Evolutionary conservation across 2,888 invertebrate genomes (phyloP), one percentile per base, ranked within the genome.

Genomic region (Caenorhabditis sp.): DNA sequence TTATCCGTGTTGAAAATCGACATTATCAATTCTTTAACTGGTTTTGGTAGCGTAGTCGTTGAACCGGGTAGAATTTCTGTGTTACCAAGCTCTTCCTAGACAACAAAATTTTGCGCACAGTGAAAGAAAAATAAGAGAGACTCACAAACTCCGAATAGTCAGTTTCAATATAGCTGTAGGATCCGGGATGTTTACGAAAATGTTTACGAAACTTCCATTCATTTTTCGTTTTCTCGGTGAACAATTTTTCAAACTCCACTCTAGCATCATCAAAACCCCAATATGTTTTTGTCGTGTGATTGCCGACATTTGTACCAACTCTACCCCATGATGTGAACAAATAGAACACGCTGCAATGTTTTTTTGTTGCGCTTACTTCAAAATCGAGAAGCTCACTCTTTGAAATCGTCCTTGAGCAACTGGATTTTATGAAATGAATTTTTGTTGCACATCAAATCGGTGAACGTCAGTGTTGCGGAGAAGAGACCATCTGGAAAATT

Each of bases 371-470:
- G n/a, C n/a, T n/a, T n/a, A n/a, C n/a, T n/a, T n/a, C n/a, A n/a
- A n/a, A n/a, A n/a, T n/a, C n/a, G n/a, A n/a, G n/a, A n/a, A n/a
- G 36, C 58, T 53, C 8, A 66, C 66, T 66, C 63, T 51, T 24
- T 57, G 0, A 0, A 1, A 50, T 96, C 94, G 3, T 92, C 89
- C 87, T 95, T 92, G 62, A 99, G 90, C 58, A 97, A 89, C 88
- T 99, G 97, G 62, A 99, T 84, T 88, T 97, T 97, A 89, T 97
- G 99, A 89, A 91, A 99, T 1, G 95, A 95, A 89, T 99, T 99
- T 88, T 93, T 93, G 80, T 94, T 93, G 1, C 90, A 91, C 77
- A 93, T 92, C 36, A 97, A 91, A 88, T 97, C 95, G 0, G 92
- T 93, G 12, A 95, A 88, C 0, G 70, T 69, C 24, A 84, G 74